Evolutionary conservation across 2,888 invertebrate genomes (phyloP).

Genomic region (Lasioglossum lativentre): DNA sequence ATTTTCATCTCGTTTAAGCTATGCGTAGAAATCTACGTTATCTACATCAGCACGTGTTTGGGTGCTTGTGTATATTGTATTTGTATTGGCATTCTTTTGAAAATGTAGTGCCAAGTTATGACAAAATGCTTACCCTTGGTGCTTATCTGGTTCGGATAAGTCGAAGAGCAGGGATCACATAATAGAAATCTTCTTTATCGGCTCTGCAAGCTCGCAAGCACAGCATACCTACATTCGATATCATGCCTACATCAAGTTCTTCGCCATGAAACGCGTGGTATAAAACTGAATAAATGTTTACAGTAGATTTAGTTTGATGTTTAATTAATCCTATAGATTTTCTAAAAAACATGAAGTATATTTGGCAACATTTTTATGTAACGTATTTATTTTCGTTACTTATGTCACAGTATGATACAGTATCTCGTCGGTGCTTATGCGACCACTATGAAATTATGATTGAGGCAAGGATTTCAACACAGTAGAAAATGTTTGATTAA

Average conservation of each 20-base stretch:
- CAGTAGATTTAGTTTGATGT: background rate
- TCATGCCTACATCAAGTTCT: background rate
- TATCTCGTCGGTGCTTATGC: too few relatives aligned
- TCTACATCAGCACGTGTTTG: too few relatives aligned
- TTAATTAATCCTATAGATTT: background rate
- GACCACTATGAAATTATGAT: background rate
- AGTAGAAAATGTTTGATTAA: background rate
- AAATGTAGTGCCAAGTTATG: conserved; percentile 4
- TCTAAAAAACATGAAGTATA: background rate
- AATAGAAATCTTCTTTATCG: conserved; percentile 62
- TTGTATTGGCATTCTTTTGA: background rate
- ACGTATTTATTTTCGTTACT: background rate
- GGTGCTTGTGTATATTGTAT: too few relatives aligned
- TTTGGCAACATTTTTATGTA: background rate
- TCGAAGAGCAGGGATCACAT: background rate
- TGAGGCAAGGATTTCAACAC: background rate
- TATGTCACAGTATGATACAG: too few relatives aligned
- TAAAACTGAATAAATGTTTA: background rate
- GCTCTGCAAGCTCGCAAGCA: conserved; percentile 44
- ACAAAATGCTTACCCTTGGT: background rate
- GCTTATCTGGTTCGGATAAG: conserved; percentile 63
- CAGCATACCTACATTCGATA: conserved; percentile 45
- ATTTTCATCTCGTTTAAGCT: too few relatives aligned
- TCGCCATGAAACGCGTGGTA: background rate
- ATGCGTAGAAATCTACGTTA: too few relatives aligned